phyloP scores from a whole-genome alignment of 2,113 vertebrate species.

The Macrotis lagotis region DNA sequence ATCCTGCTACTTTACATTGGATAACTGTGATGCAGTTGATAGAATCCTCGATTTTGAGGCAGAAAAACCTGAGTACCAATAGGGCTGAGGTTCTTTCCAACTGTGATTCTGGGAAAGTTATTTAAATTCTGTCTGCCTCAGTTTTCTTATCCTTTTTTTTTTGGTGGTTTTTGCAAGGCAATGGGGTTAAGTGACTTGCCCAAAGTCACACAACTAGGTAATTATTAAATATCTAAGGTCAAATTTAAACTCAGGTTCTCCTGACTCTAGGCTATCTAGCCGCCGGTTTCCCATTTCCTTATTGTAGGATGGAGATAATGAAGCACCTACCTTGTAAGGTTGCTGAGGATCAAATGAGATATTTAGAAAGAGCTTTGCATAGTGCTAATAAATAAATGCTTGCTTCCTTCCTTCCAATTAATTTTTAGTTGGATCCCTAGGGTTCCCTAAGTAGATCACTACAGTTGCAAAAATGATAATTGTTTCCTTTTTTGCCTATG shows the following conservation, averaged over 20 bases:
- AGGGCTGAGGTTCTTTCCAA: not conserved
- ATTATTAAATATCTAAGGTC: too few species aligned
- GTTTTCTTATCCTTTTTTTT: too few species aligned
- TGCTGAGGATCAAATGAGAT: not conserved
- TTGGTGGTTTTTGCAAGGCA: too few species aligned
- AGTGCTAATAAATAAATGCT: not conserved
- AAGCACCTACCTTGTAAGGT: not conserved
- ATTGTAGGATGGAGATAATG: not conserved
- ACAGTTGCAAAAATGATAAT: not conserved
- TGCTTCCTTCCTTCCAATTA: not conserved
- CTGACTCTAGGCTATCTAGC: too few species aligned
- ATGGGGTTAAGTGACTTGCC: too few species aligned
- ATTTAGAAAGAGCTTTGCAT: not conserved
- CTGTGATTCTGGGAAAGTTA: not conserved
- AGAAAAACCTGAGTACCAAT: not conserved
- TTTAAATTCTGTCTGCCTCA: not conserved
- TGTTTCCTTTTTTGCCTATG: not conserved
- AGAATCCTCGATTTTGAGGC: not conserved
- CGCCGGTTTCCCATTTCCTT: too few species aligned
- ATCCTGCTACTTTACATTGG: not conserved
- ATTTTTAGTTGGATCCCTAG: not conserved
- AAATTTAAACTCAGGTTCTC: too few species aligned
- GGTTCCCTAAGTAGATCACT: not conserved
- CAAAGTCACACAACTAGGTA: too few species aligned
- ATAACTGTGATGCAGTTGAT: not conserved